Evolutionary conservation across 2,113 vertebrate species (phyloP).

Genomic region (Tor tambroides): DNA sequence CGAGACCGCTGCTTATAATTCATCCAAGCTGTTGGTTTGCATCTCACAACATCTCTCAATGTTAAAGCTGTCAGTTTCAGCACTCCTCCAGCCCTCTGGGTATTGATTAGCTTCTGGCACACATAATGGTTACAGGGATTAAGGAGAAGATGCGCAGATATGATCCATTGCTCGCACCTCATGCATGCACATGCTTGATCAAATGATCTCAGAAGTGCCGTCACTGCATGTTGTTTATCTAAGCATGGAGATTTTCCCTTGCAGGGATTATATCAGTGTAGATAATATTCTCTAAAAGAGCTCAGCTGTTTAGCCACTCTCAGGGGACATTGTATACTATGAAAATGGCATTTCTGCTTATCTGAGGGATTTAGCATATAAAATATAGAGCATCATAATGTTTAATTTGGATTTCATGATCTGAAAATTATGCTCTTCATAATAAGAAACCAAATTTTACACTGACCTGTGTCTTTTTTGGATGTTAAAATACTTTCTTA

Average conservation of each 20-base stretch:
- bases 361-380: neutral
- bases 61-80: constrained; percentile 57
- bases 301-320: neutral
- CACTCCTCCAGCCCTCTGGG: constrained; percentile 60
- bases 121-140: constrained; percentile 25
- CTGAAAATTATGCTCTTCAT: neutral
- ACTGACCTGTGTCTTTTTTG: neutral
- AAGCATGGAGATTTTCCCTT: neutral
- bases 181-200: neutral
- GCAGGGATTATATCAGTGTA: neutral
- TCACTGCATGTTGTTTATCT: neutral
- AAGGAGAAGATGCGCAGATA: constrained; percentile 17
- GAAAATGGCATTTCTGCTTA: neutral
- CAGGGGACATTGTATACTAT: neutral
- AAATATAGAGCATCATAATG: neutral
- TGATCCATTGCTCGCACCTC: neutral
- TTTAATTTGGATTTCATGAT: neutral
- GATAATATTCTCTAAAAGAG: neutral
- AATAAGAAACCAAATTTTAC: neutral
- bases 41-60: constrained; percentile 35
- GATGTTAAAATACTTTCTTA: neutral
- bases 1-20: constrained; percentile 41
- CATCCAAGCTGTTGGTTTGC: constrained; percentile 40
- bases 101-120: constrained; percentile 69
- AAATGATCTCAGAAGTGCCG: neutral